Evolutionary conservation across 35 echinoderm and acorn worm genomes (phyloP).

Genomic region (Holothuria glaberrima): DNA sequence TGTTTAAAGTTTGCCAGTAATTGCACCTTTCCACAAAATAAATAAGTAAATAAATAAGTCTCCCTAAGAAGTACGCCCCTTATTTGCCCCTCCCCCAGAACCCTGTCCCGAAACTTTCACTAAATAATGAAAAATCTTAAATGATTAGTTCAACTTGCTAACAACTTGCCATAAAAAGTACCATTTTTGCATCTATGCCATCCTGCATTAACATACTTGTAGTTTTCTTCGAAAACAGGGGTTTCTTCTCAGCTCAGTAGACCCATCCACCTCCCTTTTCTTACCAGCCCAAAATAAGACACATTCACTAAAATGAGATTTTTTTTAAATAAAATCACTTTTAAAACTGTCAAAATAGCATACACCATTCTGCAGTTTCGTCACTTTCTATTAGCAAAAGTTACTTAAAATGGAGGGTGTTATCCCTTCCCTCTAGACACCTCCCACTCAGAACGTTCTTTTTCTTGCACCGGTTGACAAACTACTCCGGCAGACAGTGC

Average conservation of each 20-base stretch:
- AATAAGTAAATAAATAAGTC: too few relatives aligned
- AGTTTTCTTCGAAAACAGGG: not conserved
- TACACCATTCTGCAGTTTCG: not conserved
- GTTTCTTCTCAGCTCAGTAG: not conserved
- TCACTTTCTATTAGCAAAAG: not conserved
- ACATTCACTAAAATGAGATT: not conserved
- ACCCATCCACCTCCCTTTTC: not conserved
- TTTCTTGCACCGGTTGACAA: too few relatives aligned
- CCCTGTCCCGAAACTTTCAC: too few relatives aligned
- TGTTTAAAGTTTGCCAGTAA: too few relatives aligned
- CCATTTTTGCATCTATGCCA: not conserved
- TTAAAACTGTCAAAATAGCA: constrained; percentile 10
- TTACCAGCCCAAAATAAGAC: not conserved
- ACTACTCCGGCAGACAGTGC: too few relatives aligned
- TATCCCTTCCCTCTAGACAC: too few relatives aligned
- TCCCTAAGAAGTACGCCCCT: too few relatives aligned
- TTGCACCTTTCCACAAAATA: too few relatives aligned
- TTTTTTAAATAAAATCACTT: not conserved
- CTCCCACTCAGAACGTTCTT: too few relatives aligned
- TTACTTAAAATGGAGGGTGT: constrained; percentile 1
- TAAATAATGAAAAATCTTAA: too few relatives aligned
- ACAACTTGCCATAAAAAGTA: constrained; percentile 7
- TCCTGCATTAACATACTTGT: not conserved
- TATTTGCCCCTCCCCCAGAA: too few relatives aligned
- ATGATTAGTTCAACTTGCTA: too few relatives aligned